Evolutionary conservation across 2,797 vertebrate species (phyloP).

Genomic region (Sebastes alutus): DNA sequence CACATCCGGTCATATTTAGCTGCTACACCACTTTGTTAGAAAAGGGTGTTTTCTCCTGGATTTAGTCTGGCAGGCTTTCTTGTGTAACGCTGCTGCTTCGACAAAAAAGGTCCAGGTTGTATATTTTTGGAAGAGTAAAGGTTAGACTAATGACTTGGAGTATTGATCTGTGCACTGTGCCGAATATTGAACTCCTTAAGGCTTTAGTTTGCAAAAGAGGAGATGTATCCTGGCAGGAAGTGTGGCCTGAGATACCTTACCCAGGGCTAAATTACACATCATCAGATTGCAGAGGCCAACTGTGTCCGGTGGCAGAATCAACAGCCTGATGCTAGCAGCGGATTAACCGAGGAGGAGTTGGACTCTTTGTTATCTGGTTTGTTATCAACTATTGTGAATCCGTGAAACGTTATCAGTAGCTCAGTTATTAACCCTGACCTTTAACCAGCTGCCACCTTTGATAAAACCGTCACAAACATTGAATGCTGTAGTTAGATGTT

Average conservation of each 20-base stretch:
- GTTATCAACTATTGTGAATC: not conserved
- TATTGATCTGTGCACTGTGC: accelerated
- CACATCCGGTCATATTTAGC: not conserved
- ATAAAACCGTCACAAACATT: not conserved
- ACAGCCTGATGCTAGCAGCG: not conserved
- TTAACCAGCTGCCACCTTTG: not conserved
- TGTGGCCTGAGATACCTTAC: not conserved
- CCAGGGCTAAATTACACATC: not conserved
- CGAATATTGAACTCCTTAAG: accelerated
- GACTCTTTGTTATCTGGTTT: conserved; percentile 6
- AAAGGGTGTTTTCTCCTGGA: accelerated
- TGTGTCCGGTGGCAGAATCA: conserved; percentile 55
- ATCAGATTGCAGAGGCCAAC: conserved; percentile 28
- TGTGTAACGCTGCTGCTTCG: accelerated
- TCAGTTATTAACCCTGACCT: conserved; percentile 9
- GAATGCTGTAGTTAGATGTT: not conserved
- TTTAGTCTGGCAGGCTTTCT: not conserved
- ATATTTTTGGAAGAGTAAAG: accelerated
- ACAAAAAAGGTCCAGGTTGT: not conserved
- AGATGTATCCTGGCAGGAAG: not conserved
- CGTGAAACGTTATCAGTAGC: not conserved
- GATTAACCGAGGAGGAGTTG: not conserved
- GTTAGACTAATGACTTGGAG: accelerated
- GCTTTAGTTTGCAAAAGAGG: not conserved
- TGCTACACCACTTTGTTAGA: not conserved